Evolutionary conservation across 2,888 invertebrate species (phyloP).

Genomic region (Mimachlamys varia): DNA sequence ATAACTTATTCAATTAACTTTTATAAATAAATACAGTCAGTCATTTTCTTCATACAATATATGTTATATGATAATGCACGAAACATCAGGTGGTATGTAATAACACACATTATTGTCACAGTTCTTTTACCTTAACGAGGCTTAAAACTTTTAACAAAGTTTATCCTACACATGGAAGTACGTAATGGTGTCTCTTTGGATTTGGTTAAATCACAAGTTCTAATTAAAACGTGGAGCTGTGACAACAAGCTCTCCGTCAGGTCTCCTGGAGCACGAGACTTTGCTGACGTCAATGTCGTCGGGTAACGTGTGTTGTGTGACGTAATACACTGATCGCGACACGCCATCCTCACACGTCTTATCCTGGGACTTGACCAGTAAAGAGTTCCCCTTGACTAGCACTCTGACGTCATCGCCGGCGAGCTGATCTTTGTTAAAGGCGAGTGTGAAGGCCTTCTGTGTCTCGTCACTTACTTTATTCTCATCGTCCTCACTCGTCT

Average conservation of each 20-base stretch:
- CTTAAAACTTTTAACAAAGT: too few relatives aligned
- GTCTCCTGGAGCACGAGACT: not conserved
- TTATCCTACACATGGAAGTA: not conserved
- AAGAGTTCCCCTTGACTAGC: not conserved
- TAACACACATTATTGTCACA: too few relatives aligned
- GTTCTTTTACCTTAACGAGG: too few relatives aligned
- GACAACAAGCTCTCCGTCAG: not conserved
- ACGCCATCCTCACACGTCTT: not conserved
- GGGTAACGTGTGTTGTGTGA: not conserved
- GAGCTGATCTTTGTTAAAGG: constrained; percentile 10
- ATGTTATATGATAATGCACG: too few relatives aligned
- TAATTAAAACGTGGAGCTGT: not conserved
- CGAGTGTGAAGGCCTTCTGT: not conserved
- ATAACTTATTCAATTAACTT: too few relatives aligned
- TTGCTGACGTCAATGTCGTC: not conserved
- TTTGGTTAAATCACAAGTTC: not conserved
- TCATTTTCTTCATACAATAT: too few relatives aligned
- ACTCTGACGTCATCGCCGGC: not conserved
- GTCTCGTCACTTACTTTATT: not conserved
- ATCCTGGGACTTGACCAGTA: not conserved
- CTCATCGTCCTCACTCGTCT: not conserved
- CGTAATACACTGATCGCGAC: not conserved
- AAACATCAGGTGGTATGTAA: too few relatives aligned
- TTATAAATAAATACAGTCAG: too few relatives aligned
- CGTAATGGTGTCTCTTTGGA: not conserved